Conservation (phyloP, 2,888 invertebrate genomes). For the Catonia carolina region DNA sequence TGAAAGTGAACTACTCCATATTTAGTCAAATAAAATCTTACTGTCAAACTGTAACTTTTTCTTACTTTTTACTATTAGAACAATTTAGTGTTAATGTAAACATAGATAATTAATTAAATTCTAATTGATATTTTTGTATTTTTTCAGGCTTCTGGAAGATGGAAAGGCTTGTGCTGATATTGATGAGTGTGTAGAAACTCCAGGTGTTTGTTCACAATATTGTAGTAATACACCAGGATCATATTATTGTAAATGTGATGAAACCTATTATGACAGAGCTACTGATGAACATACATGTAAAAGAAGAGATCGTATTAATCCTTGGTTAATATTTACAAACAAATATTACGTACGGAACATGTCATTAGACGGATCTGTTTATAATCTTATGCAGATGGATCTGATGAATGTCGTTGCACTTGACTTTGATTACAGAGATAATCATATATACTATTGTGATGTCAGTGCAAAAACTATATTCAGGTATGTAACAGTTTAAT, state of each 20-base stretch:
- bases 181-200: constrained; percentile 82
- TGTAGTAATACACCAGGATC: constrained; percentile 94
- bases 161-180: constrained; percentile 89
- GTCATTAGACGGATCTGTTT: constrained; percentile 78
- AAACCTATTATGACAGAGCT: constrained; percentile 68
- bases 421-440: constrained; percentile 80
- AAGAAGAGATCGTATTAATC: constrained; percentile 67
- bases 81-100: no score
- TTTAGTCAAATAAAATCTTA: no score
- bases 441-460: constrained; percentile 91
- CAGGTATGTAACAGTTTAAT: constrained; percentile 49
- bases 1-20: no score
- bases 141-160: constrained; percentile 61
- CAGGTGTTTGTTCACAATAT: constrained; percentile 87
- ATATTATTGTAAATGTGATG: constrained; percentile 93
- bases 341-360: constrained; percentile 96
- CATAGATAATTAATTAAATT: no score
- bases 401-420: constrained; percentile 94
- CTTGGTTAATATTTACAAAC: constrained; percentile 92
- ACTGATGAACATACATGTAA: constrained; percentile 86
- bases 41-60: no score
- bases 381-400: constrained; percentile 87
- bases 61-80: no score
- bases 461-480: constrained; percentile 93
- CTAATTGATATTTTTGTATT: constrained; percentile 2